Percentiles rank a stretch among this genome's conserved stretches.
phyloP scores from a whole-genome alignment of 2,888 invertebrate genomes.

The Ectropis crepuscularia region DNA sequence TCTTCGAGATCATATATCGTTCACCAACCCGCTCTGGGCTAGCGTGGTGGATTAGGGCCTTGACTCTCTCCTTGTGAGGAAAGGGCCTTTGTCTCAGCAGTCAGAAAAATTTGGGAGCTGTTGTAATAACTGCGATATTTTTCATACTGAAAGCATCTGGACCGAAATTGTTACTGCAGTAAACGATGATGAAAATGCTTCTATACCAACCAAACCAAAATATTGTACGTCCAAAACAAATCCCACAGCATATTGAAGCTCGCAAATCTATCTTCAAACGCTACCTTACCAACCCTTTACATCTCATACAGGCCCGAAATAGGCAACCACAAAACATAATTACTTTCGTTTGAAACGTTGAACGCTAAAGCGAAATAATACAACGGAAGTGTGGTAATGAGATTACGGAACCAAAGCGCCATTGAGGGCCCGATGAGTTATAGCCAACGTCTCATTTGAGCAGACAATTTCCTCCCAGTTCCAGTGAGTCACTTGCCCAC shows the following conservation, averaged over 20 bases:
- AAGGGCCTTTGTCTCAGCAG: too few relatives aligned
- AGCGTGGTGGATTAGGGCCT: too few relatives aligned
- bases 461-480: conserved; percentile 72
- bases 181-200: too few relatives aligned
- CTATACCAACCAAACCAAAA: too few relatives aligned
- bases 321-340: conserved; percentile 31
- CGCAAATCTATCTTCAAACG: conserved; percentile 2
- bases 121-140: too few relatives aligned
- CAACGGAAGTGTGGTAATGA: conserved; percentile 60
- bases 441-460: conserved; percentile 49
- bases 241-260: neutral
- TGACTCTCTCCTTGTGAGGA: too few relatives aligned
- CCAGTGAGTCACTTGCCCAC: conserved; percentile 49
- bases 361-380: conserved; percentile 47
- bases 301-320: conserved; percentile 1
- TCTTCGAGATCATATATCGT: too few relatives aligned
- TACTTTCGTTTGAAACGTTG: conserved; percentile 10
- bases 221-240: neutral
- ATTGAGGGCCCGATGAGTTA: conserved; percentile 71
- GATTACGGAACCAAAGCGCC: conserved; percentile 66
- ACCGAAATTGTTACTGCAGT: too few relatives aligned
- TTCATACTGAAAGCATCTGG: too few relatives aligned
- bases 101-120: too few relatives aligned
- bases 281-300: neutral
- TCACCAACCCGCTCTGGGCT: too few relatives aligned